A percentile compares a stretch with the other conserved stretches of the same genome.
phyloP scores from a whole-genome alignment of 2,797 vertebrate species.

The Phylloscopus collybita region DNA sequence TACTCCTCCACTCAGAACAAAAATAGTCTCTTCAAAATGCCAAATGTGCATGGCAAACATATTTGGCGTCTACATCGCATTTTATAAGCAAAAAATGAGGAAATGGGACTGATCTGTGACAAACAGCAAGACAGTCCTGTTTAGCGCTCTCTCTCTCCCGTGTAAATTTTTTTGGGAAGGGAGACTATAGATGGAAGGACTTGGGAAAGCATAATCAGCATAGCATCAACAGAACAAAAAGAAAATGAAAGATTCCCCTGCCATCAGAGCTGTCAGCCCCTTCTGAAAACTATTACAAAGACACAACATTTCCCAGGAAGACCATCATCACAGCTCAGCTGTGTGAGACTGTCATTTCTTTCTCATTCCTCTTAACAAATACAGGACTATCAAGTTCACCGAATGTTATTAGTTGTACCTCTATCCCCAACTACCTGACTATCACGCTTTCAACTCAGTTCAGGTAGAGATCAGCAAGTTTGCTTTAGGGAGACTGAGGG shows the following conservation, averaged over 20 bases:
- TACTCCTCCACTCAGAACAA: background rate
- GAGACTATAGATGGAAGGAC: background rate
- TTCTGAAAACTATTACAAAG: background rate
- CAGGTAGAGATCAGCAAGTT: background rate
- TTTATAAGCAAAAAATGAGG: background rate
- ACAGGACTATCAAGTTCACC: background rate
- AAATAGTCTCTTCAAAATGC: constrained; percentile 7
- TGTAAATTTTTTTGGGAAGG: background rate
- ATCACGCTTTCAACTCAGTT: background rate
- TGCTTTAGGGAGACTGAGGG: background rate
- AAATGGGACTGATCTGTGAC: background rate
- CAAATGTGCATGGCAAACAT: background rate
- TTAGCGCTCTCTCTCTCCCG: background rate
- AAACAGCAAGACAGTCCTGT: background rate
- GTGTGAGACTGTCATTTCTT: background rate
- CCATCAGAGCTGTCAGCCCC: background rate
- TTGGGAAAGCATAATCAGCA: background rate
- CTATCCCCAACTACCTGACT: background rate
- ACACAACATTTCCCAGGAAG: background rate
- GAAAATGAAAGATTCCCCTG: background rate
- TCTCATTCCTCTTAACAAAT: background rate
- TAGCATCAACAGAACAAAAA: background rate
- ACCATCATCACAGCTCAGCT: background rate
- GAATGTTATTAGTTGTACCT: background rate
- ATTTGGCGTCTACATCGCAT: background rate